Percentiles rank a stretch among this genome's conserved stretches.
These are phyloP conservation scores for Procavia capensis DNA, from an alignment of 2,113 vertebrate species.

Conservation along the genomic window DNA sequence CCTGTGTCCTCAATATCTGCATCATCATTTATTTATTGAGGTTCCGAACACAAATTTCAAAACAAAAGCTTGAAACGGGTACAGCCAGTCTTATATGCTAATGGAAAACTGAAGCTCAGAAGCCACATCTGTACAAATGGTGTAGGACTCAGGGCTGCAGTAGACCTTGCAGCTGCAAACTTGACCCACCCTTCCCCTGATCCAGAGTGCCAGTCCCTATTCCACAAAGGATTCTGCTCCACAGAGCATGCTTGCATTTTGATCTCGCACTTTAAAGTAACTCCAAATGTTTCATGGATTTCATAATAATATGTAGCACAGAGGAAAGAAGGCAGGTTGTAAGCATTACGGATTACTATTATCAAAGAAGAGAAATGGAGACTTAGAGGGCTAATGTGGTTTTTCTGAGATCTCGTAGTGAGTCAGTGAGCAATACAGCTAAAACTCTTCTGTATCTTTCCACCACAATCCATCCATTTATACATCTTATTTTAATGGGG, in stretches of 20 bases:
- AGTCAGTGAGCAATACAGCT: neutral
- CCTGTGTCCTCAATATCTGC: neutral
- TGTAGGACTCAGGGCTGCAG: no score
- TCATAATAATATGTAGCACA: neutral
- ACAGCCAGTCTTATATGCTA: rapidly evolving
- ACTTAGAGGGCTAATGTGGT: neutral
- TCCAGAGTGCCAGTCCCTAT: neutral
- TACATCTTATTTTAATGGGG: constrained; percentile 12
- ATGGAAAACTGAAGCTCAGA: neutral
- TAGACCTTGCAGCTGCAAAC: neutral
- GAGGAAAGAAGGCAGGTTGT: neutral
- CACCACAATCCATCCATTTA: neutral
- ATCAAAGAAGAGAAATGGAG: neutral
- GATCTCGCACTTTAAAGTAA: neutral
- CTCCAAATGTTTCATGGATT: neutral
- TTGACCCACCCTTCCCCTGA: neutral
- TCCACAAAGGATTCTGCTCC: neutral
- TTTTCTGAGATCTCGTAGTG: neutral
- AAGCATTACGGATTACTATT: neutral
- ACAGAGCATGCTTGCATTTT: neutral
- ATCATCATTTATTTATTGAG: neutral
- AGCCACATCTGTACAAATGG: neutral
- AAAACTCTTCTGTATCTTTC: neutral
- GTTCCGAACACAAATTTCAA: neutral
- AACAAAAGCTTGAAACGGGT: neutral